A percentile compares a stretch with the other conserved stretches of the same genome.
Evolutionary conservation across 2,797 vertebrate genomes (phyloP).

Genomic region (Cetoscarus ocellatus): DNA sequence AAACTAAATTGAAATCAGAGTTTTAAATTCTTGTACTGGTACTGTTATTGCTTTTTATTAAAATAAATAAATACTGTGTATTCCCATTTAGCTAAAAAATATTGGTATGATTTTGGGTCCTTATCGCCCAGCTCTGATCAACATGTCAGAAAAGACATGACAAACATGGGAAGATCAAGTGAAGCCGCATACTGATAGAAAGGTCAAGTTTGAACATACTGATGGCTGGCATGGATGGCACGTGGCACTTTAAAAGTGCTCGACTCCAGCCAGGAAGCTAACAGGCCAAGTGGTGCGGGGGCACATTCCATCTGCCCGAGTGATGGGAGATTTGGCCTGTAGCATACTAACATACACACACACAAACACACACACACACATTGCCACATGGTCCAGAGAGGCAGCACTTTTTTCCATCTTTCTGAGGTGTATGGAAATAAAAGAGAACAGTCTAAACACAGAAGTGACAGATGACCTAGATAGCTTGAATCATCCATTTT

Average conservation of each 20-base stretch:
- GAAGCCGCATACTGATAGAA: background rate
- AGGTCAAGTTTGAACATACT: constrained; percentile 6
- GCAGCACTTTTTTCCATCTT: background rate
- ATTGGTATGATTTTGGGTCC: too few relatives aligned
- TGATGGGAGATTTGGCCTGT: constrained; percentile 30
- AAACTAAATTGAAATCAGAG: too few relatives aligned
- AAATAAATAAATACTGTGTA: too few relatives aligned
- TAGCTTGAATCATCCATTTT: background rate
- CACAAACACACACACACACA: background rate
- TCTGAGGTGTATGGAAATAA: background rate
- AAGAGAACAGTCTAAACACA: background rate
- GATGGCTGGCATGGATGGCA: constrained; percentile 21
- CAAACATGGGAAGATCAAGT: background rate
- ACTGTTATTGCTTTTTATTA: too few relatives aligned
- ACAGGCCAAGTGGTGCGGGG: constrained; percentile 34
- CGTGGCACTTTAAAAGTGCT: constrained; percentile 6
- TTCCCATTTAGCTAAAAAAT: too few relatives aligned
- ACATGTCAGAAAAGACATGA: background rate
- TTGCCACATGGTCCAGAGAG: background rate
- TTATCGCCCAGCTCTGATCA: too few relatives aligned
- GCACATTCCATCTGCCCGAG: constrained; percentile 38
- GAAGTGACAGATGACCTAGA: background rate
- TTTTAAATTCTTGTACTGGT: too few relatives aligned
- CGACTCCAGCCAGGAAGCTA: constrained; percentile 20
- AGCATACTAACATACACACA: background rate